These are phyloP conservation scores for Folsomia candida DNA, from an alignment of 2,888 invertebrate species.

Conservation along the genomic window DNA sequence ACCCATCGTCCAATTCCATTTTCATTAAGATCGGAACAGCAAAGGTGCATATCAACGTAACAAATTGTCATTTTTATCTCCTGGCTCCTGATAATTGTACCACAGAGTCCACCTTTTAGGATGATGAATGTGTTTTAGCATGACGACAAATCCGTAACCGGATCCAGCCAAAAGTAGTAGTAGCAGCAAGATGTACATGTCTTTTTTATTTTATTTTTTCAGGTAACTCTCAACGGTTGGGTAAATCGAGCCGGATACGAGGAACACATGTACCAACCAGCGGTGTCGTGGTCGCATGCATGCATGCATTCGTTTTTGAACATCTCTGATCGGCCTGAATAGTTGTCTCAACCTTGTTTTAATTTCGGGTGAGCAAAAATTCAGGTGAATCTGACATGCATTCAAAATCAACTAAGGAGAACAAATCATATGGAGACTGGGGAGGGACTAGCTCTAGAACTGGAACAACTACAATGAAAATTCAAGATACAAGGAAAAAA, in stretches of 20 bases:
- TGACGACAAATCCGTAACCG: not conserved
- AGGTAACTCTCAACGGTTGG: not conserved
- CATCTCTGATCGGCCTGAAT: conserved; percentile 66
- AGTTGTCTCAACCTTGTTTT: conserved; percentile 73
- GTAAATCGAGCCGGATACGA: not conserved
- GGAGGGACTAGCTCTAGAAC: not conserved
- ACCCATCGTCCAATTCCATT: not conserved
- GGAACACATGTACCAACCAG: not conserved
- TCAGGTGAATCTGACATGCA: conserved; percentile 73
- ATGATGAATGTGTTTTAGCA: not conserved
- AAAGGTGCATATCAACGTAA: not conserved
- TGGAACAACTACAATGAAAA: conserved; percentile 6
- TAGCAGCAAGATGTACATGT: not conserved
- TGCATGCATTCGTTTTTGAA: not conserved
- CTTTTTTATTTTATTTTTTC: not conserved
- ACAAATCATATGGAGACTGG: not conserved
- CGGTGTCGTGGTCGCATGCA: not conserved
- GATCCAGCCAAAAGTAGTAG: not conserved
- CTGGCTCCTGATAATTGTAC: not conserved
- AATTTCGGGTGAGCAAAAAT: conserved; percentile 76
- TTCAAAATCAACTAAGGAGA: conserved; percentile 20
- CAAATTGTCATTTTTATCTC: not conserved
- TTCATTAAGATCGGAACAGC: not conserved
- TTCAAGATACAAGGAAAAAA: no score
- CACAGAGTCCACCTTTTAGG: not conserved